Percentiles rank a stretch among this genome's conserved stretches.
These are phyloP conservation scores for Anseranas semipalmata DNA, from an alignment of 2,113 vertebrate species.

Conservation along the genomic window DNA sequence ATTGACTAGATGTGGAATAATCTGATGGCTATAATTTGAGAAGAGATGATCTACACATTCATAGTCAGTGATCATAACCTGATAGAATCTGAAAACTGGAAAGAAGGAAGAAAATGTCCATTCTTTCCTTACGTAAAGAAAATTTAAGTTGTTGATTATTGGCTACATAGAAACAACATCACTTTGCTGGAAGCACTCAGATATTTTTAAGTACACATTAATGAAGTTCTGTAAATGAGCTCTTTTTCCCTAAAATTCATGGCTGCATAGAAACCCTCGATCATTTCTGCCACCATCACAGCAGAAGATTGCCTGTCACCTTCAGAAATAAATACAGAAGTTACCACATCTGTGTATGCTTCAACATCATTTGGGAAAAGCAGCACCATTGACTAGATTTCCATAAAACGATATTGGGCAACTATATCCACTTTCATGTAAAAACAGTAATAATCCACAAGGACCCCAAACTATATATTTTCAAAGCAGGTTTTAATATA, in stretches of 20 bases:
- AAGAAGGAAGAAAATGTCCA: neutral
- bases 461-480: neutral
- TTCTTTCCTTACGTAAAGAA: neutral
- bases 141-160: neutral
- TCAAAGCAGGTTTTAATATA: neutral
- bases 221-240: neutral
- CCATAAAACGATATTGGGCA: neutral
- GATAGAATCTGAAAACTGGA: neutral
- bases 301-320: neutral
- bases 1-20: neutral
- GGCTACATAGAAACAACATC: neutral
- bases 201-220: neutral
- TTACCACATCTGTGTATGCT: neutral
- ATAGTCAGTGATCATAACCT: neutral
- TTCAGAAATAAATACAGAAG: neutral
- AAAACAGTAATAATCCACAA: neutral
- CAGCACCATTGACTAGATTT: neutral
- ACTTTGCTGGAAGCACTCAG: neutral
- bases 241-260: neutral
- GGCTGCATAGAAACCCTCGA: neutral
- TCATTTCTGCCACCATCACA: neutral
- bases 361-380: neutral
- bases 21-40: neutral
- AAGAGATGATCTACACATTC: neutral
- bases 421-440: neutral